Conservation (phyloP, 2,888 invertebrate species). For the Drosophila nr. medialis region DNA sequence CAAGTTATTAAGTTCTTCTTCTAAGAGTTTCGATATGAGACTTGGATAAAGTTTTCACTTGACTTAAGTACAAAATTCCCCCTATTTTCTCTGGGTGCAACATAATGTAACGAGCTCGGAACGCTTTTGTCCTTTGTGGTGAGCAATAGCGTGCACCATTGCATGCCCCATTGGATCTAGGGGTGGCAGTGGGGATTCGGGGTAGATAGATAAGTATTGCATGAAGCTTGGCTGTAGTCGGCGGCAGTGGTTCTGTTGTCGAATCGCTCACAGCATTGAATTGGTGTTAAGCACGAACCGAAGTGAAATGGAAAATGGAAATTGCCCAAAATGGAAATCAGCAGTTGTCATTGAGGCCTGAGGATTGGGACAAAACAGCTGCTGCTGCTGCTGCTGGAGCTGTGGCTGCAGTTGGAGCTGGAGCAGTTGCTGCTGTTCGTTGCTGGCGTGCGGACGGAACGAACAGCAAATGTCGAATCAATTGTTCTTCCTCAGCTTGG, state of each 20-base stretch:
- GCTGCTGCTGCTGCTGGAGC: slow-evolving; percentile 7
- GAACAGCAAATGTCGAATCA: slow-evolving; percentile 81
- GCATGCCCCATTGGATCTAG: slow-evolving; percentile 37
- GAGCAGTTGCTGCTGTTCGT: slow-evolving; percentile 53
- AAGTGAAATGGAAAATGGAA: slow-evolving; percentile 57
- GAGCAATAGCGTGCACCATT: slow-evolving; percentile 61
- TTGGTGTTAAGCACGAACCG: slow-evolving; percentile 81
- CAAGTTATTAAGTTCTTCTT: background rate
- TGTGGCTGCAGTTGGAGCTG: background rate
- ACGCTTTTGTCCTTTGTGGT: slow-evolving; percentile 76
- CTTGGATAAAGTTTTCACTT: background rate
- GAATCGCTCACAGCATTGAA: slow-evolving; percentile 72
- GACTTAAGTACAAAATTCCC: background rate
- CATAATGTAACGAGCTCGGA: slow-evolving; percentile 32
- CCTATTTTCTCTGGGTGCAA: slow-evolving; percentile 7
- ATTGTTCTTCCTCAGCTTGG: slow-evolving; percentile 83
- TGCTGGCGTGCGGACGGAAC: slow-evolving; percentile 43
- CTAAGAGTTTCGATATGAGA: background rate
- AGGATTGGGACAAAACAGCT: slow-evolving; percentile 12
- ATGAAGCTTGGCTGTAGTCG: slow-evolving; percentile 55
- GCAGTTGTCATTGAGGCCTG: slow-evolving; percentile 66
- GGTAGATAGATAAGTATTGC: slow-evolving; percentile 61
- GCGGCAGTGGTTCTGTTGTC: slow-evolving; percentile 26
- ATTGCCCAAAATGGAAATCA: slow-evolving; percentile 65
- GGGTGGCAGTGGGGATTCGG: background rate